Evolutionary conservation across 2,797 vertebrate genomes (phyloP), one percentile per base, ranked within the genome.

Genomic region (Pseudotriccus pelzelni): DNA sequence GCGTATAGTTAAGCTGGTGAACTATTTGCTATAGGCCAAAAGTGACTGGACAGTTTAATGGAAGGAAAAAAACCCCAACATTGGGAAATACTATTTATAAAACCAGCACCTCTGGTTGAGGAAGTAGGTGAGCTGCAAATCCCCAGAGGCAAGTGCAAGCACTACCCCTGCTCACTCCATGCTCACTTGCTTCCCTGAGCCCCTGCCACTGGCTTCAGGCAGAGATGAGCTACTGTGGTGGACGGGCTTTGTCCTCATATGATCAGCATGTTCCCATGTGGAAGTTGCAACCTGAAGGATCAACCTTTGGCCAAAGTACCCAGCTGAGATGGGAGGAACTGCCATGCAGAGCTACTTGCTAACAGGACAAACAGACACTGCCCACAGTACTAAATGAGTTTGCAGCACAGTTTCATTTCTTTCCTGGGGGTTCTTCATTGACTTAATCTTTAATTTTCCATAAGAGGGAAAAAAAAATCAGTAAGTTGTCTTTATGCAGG

Each of bases 91-190:
- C 30, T 64, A 5, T 86, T 93, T 88, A 41, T 91, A 88, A 84
- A 95, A 91, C 66, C 30, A 78, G 91, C 69, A 84, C 80, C 87
- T 94, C 66, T 88, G 50, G 43, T 47, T 94, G 85, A 96, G 73
- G 87, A 94, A 86, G 72, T 74, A 74, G 2, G 34, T 64, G 73
- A 93, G 80, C 91, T 66, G 62, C 66, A 84, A 66, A 86, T 44
- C 47, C 66, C 67, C 32, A 55, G 12, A 55, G 85, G 60, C 0
- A 0, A 47, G 5, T 20, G 47, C 58, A 79, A 59, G 53, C 41
- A 10, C 32, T 70, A 53, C 15, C 63, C 47, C 14, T 49, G 16
- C 44, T 90, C 13, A 3, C 16, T 68, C 37, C 5, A 0, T 66
- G 34, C 41, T 69, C 43, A 66, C 0, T 2, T 2, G 1, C n/a